Base-by-base conservation (phyloP, 2,888 invertebrate species). In the Megalurothrips usitatus region DNA sequence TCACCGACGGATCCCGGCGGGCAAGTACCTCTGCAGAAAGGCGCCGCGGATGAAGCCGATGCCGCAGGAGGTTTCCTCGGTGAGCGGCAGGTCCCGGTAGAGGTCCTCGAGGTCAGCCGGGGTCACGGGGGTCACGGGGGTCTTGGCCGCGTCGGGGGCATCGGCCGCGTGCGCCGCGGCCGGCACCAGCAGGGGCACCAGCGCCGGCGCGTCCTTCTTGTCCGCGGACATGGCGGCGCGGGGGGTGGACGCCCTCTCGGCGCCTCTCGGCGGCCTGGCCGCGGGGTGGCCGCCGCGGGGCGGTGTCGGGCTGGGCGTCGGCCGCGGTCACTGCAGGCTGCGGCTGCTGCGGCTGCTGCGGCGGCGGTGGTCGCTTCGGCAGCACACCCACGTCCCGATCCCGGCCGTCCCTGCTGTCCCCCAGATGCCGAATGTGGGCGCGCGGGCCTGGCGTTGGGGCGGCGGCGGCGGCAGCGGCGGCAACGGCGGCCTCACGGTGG, bases 31-130 rank as follows among this genome's bases (percentile, higher is more conserved):
- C 85, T 92, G 92, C 80, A 92, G 87, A 83, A 88, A 89, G 0
- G 87, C 85, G 11, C 92, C 92, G 81, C 88, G 89, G 79, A 91
- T 86, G 83, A 90, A 89, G 89, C 92, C 90, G 84, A 92, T 89
- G 0, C 92, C 92, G 85, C 92, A 92, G 4, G 90, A 88, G 0
- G 91, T 91, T 81, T 92, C 92, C 80, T 92, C 90, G 58, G 90
- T 90, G 81, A 91, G 85, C 6, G 89, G 89, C 85, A 89, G 87
- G 78, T 89, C 88, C 81, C 86, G 87, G 82, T 88, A 87, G 47
- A 89, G 85, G 81, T 89, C 89, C 83, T 90, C 82, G 47, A 82
- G 80, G 68, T 75, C 68, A 2, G 26, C 23, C n/a, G 68, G n/a
- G 68, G 23, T 23, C 68, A n/a, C 11, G 58, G 58, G 52, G 52